Evolutionary conservation across 1,140 invertebrate genomes (phyloP), one percentile per base, ranked within the genome.

Genomic region (Danaus plexippus): DNA sequence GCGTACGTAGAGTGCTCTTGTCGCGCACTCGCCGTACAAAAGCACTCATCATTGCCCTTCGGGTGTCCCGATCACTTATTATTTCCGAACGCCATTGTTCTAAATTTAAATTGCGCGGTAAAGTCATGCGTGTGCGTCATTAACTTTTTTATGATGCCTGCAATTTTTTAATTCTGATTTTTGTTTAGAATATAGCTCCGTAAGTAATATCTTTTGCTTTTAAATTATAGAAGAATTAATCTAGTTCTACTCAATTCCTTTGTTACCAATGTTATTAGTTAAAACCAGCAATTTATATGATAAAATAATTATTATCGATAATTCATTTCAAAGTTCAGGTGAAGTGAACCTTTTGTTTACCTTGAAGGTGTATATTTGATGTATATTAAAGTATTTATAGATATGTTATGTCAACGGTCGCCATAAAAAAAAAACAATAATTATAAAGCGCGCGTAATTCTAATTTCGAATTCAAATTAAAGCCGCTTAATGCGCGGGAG

Each of bases 401-500:
- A 73, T 77, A 79, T 73, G 81, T 32, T 4, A 32, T 32, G 76
- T 79, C 80, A 82, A 81, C 75, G 77, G 69, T 73, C 69, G 71
- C 66, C 66, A 78, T 79, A 77, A 76, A 77, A 78, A 77, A 80
- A 82, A 82, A 80, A 80, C 77, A 82, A 85, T 87, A 85, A 87
- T 85, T 87, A 87, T 81, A 84, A 87, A 83, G 74, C 81, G 80
- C 80, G 84, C 82, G 84, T 87, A 87, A 85, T 87, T 87, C 82
- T 87, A 85, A 87, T 87, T 87, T 82, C 80, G 80, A 85, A 87
- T 87, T 87, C 84, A 87, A 87, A 87, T 87, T 84, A 87, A 87
- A 87, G 82, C 84, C 82, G 84, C 80, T 85, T 85, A 87, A 87
- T 87, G 84, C 84, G 82, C 84, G 82, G 80, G 77, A 85, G 84